Percentiles rank a stretch among this genome's conserved stretches.
Evolutionary conservation across 1,140 invertebrate genomes (phyloP).

Genomic region (Lepeophtheirus salmonis): DNA sequence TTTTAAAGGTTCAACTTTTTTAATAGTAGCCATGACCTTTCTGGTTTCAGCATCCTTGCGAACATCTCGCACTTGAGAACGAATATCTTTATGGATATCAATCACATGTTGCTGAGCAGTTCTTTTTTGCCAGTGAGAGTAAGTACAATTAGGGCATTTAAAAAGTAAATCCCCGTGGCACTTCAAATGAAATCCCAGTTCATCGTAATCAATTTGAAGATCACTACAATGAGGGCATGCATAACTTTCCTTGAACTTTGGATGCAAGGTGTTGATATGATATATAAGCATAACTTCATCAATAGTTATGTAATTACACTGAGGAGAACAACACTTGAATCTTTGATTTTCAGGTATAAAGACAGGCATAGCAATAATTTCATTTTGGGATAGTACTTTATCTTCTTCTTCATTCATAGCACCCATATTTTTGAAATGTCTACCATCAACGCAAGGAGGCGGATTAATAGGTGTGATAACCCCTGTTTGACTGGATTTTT

Average conservation of each 20-base stretch:
- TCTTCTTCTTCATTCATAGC: background rate
- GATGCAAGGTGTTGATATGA: constrained; percentile 13
- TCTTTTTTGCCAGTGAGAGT: constrained; percentile 18
- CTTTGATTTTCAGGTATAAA: constrained; percentile 12
- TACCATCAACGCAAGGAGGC: background rate
- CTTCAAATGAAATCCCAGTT: constrained; percentile 10
- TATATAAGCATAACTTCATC: constrained; percentile 16
- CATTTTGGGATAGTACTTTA: background rate
- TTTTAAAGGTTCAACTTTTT: background rate
- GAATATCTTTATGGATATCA: constrained; percentile 6
- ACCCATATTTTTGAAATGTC: background rate
- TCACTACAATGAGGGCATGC: constrained; percentile 13
- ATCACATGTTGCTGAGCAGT: constrained; percentile 16
- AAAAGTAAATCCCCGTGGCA: constrained; percentile 18
- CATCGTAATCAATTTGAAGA: constrained; percentile 2
- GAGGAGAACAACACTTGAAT: background rate
- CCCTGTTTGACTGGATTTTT: background rate
- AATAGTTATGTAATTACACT: constrained; percentile 15
- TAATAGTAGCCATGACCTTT: background rate
- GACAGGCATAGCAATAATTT: background rate
- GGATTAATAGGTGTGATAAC: constrained; percentile 11
- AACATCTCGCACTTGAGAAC: background rate
- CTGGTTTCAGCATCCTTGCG: constrained; percentile 2
- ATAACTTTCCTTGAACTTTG: background rate
- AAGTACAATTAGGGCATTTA: constrained; percentile 9